A percentile compares a stretch with the other conserved stretches of the same genome.
phyloP scores from a whole-genome alignment of 2,113 vertebrate species.

The Centrocercus urophasianus region DNA sequence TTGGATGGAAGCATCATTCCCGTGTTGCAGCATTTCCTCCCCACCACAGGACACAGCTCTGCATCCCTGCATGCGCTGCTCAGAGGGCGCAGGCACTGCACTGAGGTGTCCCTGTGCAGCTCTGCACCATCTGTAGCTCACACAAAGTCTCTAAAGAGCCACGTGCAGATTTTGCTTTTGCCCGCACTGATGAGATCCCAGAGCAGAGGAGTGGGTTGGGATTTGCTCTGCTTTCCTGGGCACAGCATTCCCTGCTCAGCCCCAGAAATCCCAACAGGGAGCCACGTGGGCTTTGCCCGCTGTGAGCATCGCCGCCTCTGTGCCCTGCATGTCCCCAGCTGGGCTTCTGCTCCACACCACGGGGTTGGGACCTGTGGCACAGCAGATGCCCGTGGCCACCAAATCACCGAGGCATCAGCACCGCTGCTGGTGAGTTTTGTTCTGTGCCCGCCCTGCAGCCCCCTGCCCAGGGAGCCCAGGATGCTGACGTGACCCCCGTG shows the following conservation, averaged over 20 bases:
- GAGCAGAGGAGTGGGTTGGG: background rate
- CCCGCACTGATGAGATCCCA: background rate
- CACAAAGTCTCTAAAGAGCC: background rate
- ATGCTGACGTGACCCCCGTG: background rate
- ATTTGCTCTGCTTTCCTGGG: background rate
- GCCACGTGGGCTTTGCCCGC: background rate
- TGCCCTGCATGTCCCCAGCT: background rate
- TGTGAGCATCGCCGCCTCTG: rapidly evolving
- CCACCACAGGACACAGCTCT: background rate
- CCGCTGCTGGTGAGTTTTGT: background rate
- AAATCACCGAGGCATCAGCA: background rate
- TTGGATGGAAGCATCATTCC: background rate
- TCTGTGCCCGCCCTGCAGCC: background rate
- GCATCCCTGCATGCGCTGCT: rapidly evolving
- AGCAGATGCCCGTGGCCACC: rapidly evolving
- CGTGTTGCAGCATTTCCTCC: background rate
- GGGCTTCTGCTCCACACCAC: too few species aligned
- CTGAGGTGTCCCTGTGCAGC: background rate
- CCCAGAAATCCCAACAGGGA: background rate
- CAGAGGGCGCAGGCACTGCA: too few species aligned
- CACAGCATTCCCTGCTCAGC: background rate
- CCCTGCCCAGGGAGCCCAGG: background rate
- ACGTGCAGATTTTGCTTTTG: background rate
- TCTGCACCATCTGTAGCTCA: background rate
- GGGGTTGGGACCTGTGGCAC: background rate